Percentiles rank a stretch among this genome's conserved stretches.
phyloP scores from a whole-genome alignment of 2,888 invertebrate genomes.

The Auanema sp. region DNA sequence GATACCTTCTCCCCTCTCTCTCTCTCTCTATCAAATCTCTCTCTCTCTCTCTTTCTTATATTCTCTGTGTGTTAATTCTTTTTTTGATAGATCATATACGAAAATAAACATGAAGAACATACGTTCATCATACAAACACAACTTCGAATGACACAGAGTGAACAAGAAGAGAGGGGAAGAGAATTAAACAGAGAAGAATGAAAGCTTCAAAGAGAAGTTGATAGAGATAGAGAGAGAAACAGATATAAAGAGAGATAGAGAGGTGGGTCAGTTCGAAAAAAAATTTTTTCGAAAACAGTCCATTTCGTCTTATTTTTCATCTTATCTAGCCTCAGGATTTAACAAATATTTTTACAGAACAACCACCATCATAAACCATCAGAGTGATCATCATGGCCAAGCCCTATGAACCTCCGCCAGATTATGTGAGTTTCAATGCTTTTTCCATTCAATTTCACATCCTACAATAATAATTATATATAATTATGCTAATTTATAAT shows the following conservation, averaged over 20 bases:
- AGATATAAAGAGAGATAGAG: neutral
- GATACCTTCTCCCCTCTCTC: conserved; percentile 2
- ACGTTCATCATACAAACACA: too few species aligned
- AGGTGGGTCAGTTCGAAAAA: neutral
- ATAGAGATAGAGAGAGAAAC: neutral
- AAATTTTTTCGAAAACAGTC: too few species aligned
- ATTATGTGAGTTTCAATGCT: conserved; percentile 40
- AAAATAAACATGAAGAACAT: too few species aligned
- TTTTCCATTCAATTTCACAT: neutral
- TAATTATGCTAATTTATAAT: neutral
- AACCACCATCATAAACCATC: conserved; percentile 18
- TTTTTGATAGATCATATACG: too few species aligned
- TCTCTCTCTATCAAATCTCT: neutral
- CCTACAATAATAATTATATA: neutral
- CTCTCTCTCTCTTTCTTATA: neutral
- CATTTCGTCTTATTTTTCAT: too few species aligned
- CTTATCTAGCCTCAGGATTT: conserved; percentile 1
- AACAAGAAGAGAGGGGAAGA: neutral
- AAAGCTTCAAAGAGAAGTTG: neutral
- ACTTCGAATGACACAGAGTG: neutral
- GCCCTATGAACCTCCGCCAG: conserved; percentile 49
- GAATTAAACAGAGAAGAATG: neutral
- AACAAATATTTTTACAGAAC: conserved; percentile 8
- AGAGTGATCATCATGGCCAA: conserved; percentile 23
- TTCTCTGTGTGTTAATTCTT: conserved; percentile 2